A percentile compares a stretch with the other conserved stretches of the same genome.
phyloP scores from a whole-genome alignment of 2,113 vertebrate species.

The Nothoprocta perdicaria region DNA sequence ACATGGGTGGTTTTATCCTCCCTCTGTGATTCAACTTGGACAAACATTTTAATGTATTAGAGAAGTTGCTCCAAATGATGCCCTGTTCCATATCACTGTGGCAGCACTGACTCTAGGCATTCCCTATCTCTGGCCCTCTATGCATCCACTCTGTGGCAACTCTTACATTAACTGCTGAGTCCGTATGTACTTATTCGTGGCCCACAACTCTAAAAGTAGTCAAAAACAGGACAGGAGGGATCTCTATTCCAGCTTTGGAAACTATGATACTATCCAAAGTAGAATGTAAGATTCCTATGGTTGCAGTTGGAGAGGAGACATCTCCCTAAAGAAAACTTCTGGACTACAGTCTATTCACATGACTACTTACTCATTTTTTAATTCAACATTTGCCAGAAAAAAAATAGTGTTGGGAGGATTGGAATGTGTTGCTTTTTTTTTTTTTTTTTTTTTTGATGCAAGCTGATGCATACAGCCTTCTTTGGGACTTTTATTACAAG shows the following conservation, averaged over 20 bases:
- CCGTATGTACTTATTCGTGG: too few relatives aligned
- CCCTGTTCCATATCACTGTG: neutral
- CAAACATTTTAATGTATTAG: neutral
- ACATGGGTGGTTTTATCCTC: rapidly evolving
- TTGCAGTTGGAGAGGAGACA: neutral
- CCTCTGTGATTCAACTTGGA: neutral
- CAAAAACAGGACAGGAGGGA: neutral
- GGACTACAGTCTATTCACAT: neutral
- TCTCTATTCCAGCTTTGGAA: neutral
- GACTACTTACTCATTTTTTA: neutral
- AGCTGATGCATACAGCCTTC: neutral
- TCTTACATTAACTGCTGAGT: too few relatives aligned
- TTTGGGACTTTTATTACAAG: neutral
- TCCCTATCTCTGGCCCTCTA: too few relatives aligned
- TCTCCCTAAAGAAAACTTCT: neutral
- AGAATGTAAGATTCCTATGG: neutral
- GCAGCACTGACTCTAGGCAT: neutral
- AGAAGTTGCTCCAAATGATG: neutral
- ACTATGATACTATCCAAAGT: neutral
- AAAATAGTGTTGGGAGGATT: neutral
- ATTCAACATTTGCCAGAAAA: neutral
- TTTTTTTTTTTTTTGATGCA: neutral
- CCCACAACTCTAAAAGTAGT: too few relatives aligned
- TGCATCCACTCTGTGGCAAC: too few relatives aligned
- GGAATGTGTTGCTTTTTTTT: neutral